A percentile compares a stretch with the other conserved stretches of the same genome.
Conservation (phyloP, 2,113 vertebrate genomes). For the Saiga tatarica region DNA sequence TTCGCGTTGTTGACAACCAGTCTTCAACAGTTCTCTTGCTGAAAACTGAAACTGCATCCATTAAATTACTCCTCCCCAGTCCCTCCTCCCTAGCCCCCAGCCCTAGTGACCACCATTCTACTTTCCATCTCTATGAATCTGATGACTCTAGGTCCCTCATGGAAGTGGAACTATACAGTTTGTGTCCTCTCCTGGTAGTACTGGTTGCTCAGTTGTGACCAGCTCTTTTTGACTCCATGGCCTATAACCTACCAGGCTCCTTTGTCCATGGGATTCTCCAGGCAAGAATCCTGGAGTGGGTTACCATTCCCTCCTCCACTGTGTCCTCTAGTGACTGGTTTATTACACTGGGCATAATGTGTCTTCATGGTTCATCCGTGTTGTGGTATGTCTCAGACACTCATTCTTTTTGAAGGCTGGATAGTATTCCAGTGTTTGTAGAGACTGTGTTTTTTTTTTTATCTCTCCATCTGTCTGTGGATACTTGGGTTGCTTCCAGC, state of each 20-base stretch:
- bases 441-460: background rate
- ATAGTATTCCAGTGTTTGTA: no score
- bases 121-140: background rate
- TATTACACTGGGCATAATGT: background rate
- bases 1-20: no score
- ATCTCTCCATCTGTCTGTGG: background rate
- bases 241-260: background rate
- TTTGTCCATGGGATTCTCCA: background rate
- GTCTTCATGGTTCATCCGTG: background rate
- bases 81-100: fast-evolving
- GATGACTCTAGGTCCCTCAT: background rate
- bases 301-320: background rate
- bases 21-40: background rate
- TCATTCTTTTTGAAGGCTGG: background rate
- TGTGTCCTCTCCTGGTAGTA: background rate
- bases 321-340: background rate
- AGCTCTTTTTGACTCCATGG: background rate
- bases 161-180: background rate
- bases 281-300: background rate
- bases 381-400: background rate
- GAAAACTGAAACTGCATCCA: background rate
- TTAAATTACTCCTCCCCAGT: background rate
- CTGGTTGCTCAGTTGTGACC: background rate
- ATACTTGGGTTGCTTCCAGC: background rate
- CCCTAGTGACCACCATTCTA: background rate